Conservation (phyloP, 2,797 vertebrate genomes). For the Spheniscus humboldti region DNA sequence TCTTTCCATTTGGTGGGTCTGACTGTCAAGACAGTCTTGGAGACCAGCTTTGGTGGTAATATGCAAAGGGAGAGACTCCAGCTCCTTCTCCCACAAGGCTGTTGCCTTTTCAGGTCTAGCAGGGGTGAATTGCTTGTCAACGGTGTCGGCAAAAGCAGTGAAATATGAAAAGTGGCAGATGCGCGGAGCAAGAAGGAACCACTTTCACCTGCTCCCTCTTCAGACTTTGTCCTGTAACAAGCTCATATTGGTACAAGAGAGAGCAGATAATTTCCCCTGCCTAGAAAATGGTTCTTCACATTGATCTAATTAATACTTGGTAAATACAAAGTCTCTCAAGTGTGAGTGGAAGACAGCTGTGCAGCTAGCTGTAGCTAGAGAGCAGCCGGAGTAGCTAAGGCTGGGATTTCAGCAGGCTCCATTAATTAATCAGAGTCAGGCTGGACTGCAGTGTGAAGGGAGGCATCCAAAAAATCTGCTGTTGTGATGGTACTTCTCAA, state of each 20-base stretch:
- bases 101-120: not conserved
- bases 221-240: not conserved
- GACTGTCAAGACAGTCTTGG: not conserved
- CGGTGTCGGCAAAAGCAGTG: not conserved
- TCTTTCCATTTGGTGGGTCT: not conserved
- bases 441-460: not conserved
- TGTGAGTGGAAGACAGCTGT: not conserved
- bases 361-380: not conserved
- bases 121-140: not conserved
- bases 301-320: slow-evolving; percentile 34
- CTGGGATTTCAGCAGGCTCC: not conserved
- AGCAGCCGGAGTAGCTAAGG: not conserved
- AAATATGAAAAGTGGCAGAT: not conserved
- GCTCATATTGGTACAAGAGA: not conserved
- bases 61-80: not conserved
- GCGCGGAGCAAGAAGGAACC: not conserved
- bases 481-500: not conserved
- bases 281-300: slow-evolving; percentile 12
- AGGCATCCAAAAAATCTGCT: not conserved
- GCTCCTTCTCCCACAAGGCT: not conserved
- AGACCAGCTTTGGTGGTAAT: not conserved
- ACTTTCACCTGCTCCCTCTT: slow-evolving; percentile 17
- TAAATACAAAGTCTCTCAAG: slow-evolving; percentile 33
- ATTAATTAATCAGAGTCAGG: not conserved
- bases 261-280: not conserved